Base-by-base conservation (phyloP, 2,113 vertebrate genomes). In the Equus quagga region DNA sequence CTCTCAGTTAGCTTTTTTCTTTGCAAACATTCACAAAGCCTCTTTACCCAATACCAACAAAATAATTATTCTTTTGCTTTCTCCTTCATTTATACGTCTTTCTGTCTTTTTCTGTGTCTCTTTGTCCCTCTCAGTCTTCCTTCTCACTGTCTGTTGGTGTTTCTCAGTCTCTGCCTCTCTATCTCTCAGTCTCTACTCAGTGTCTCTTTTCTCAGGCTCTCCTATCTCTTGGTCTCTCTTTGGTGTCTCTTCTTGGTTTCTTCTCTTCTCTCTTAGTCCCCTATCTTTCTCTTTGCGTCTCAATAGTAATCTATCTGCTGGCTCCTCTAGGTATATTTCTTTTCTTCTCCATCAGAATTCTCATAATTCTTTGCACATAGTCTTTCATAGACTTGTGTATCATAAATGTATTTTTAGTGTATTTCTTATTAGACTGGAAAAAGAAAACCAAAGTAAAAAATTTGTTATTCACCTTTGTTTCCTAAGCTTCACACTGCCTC, bases 331-430 rank as follows among this genome's bases (percentile, higher is more conserved):
- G 23, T 31, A 11, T 60, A 23, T 91, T 67, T 64, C 24, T 93
- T 62, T 82, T 89, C 64, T 90, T 15, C 26, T 94, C n/a, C 3
- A 76, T 91, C 75, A 69, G 58, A 96, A 69, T 91, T 86, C 41
- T 81, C 17, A 41, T 85, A 64, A 56, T 67, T 23, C 13, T 60
- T 87, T 75, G 24, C 14, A 91, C 44, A 33, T 58, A 75, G 17
- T 51, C 54, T 88, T 91, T 81, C 26, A 62, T 64, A 78, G 21
- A 51, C 62, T 62, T 96, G 51, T 86, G 13, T 85, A 31, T 46
- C 8, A 58, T 75, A 85, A 28, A 18, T 94, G 3, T 78, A 65
- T 78, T 62, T 76, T 31, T 84, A n/a, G 51, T 80, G 17, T 72
- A 33, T 46, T 56, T 81, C 58, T 73, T 83, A 76, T 21, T 88